phyloP scores from a whole-genome alignment of 35 echinoderm and acorn worm species.

The Ophiothrix spiculata region DNA sequence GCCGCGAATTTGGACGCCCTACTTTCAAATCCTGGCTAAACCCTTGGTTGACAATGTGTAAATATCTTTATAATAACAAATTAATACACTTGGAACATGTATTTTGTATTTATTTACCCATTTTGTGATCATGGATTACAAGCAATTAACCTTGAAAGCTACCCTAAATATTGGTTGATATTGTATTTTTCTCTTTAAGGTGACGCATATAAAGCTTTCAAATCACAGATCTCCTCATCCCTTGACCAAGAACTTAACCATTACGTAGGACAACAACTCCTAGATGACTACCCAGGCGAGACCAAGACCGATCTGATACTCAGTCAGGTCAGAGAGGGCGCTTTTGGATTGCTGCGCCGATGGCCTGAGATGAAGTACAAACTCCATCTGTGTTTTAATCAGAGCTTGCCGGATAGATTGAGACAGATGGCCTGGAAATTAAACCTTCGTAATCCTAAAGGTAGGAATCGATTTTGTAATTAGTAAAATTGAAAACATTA shows the following conservation, averaged over 20 bases:
- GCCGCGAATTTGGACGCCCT: too few species aligned
- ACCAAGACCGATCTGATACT: constrained; percentile 67
- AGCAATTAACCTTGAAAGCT: too few species aligned
- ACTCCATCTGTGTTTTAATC: constrained; percentile 74
- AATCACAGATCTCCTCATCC: background rate
- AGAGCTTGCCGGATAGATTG: constrained; percentile 38
- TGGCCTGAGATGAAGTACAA: constrained; percentile 92
- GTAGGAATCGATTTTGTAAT: constrained; percentile 24
- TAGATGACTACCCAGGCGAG: constrained; percentile 17
- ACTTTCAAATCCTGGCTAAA: too few species aligned
- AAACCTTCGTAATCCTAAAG: constrained; percentile 67
- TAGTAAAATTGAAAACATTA: background rate
- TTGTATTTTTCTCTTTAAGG: constrained; percentile 43
- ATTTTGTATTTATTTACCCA: too few species aligned
- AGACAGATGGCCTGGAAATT: constrained; percentile 62
- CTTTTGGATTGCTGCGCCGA: constrained; percentile 48
- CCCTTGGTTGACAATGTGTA: too few species aligned
- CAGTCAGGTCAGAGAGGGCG: constrained; percentile 41
- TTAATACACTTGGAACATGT: too few species aligned
- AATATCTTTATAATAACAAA: too few species aligned
- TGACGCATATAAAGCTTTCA: constrained; percentile 40
- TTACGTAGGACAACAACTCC: constrained; percentile 27
- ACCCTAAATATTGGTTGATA: background rate
- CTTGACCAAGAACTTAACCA: constrained; percentile 49
- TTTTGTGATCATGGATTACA: too few species aligned